Conservation (phyloP, 2,888 invertebrate species). For the Amiota minor region DNA sequence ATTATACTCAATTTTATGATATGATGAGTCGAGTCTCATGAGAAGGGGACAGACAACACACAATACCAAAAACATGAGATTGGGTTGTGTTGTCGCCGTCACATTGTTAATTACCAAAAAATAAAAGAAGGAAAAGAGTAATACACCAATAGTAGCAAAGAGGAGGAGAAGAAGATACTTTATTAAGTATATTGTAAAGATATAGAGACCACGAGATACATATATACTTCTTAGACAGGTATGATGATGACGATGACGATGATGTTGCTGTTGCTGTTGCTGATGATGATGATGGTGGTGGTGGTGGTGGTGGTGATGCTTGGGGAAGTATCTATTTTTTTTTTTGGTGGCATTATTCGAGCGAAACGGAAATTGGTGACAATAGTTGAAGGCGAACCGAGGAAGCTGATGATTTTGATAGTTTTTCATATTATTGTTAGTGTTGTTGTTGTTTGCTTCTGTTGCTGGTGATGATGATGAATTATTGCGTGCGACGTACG, state of each 20-base stretch:
- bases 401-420: background rate
- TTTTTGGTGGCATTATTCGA: background rate
- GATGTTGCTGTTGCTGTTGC: background rate
- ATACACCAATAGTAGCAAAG: background rate
- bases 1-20: slow-evolving; percentile 24
- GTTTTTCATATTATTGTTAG: slow-evolving; percentile 2
- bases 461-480: slow-evolving; percentile 36
- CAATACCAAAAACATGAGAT: too few relatives aligned
- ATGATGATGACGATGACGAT: background rate
- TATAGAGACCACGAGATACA: slow-evolving; percentile 3
- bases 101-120: slow-evolving; percentile 66
- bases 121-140: slow-evolving; percentile 8
- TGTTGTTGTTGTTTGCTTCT: slow-evolving; percentile 15
- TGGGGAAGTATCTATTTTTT: background rate
- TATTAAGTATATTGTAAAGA: background rate
- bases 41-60: background rate
- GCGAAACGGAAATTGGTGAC: slow-evolving; percentile 21
- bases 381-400: slow-evolving; percentile 7
- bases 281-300: background rate
- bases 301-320: background rate
- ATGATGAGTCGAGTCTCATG: background rate
- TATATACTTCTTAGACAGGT: background rate
- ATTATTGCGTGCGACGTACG: slow-evolving; percentile 30
- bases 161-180: slow-evolving; percentile 3
- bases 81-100: slow-evolving; percentile 45